These are phyloP conservation scores for Potamilus streckersoni DNA, from an alignment of 1,140 invertebrate species.

Conservation along the genomic window DNA sequence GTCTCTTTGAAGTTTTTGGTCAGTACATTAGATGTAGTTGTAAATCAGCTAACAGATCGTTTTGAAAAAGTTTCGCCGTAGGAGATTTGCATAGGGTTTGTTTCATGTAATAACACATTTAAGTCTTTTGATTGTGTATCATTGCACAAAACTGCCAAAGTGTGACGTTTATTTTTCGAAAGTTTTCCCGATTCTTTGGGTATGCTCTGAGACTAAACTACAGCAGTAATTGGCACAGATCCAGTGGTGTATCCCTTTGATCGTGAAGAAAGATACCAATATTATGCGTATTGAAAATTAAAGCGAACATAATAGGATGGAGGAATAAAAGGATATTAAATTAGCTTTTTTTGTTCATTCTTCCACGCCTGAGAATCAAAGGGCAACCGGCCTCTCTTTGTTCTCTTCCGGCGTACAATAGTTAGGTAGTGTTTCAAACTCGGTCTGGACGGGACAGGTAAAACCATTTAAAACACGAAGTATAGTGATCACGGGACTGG, in stretches of 20 bases:
- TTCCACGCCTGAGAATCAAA: conserved; percentile 17
- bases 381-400: conserved; percentile 6
- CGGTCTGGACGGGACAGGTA: too few relatives aligned
- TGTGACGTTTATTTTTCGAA: background rate
- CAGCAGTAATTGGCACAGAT: conserved; percentile 13
- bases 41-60: conserved; percentile 21
- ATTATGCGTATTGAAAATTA: conserved; percentile 13
- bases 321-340: conserved; percentile 17
- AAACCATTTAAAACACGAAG: too few relatives aligned
- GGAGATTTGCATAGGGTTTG: conserved; percentile 17
- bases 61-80: conserved; percentile 8
- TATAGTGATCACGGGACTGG: too few relatives aligned
- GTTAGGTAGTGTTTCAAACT: too few relatives aligned
- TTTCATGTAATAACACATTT: conserved; percentile 10
- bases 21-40: conserved; percentile 20
- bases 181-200: background rate
- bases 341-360: conserved; percentile 20
- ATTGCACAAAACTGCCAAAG: background rate
- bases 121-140: background rate
- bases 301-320: conserved; percentile 22
- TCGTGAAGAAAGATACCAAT: conserved; percentile 11
- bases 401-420: background rate
- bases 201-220: background rate
- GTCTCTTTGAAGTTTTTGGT: conserved; percentile 42
- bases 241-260: conserved; percentile 20